Percentiles rank a stretch among this genome's conserved stretches.
Evolutionary conservation across 2,113 vertebrate species (phyloP).

Genomic region (Aphelocoma coerulescens): DNA sequence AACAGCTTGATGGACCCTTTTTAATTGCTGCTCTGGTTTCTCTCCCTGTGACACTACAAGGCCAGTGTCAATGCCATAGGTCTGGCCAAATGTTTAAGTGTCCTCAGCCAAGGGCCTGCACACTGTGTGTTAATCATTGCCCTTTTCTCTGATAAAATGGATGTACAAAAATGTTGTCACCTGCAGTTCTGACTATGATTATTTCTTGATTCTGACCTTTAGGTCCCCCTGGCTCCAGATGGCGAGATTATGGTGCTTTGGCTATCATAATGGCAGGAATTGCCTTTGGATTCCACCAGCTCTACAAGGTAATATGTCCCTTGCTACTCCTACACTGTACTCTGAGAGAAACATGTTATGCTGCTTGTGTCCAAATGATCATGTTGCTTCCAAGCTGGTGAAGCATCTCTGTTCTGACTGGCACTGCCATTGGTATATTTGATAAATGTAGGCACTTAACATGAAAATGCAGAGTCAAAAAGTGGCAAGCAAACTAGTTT

Average conservation of each 20-base stretch:
- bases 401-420: not conserved
- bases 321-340: not conserved
- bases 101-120: not conserved
- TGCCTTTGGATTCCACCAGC: conserved; percentile 92
- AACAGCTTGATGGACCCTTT: not conserved
- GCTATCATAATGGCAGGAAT: conserved; percentile 92
- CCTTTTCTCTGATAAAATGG: not conserved
- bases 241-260: conserved; percentile 92
- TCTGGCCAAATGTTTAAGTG: not conserved
- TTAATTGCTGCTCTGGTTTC: not conserved
- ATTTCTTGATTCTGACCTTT: not conserved
- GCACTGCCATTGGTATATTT: not conserved
- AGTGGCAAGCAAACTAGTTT: not conserved
- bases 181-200: not conserved
- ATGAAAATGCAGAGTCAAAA: not conserved
- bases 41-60: not conserved
- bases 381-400: not conserved
- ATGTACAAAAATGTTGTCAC: not conserved
- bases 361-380: not conserved
- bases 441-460: not conserved
- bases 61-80: not conserved
- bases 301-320: conserved; percentile 83
- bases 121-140: not conserved
- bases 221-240: conserved; percentile 86
- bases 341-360: not conserved